phyloP scores from a whole-genome alignment of 2,113 vertebrate species.

The western clawed frog (Xenopus tropicalis) region DNA sequence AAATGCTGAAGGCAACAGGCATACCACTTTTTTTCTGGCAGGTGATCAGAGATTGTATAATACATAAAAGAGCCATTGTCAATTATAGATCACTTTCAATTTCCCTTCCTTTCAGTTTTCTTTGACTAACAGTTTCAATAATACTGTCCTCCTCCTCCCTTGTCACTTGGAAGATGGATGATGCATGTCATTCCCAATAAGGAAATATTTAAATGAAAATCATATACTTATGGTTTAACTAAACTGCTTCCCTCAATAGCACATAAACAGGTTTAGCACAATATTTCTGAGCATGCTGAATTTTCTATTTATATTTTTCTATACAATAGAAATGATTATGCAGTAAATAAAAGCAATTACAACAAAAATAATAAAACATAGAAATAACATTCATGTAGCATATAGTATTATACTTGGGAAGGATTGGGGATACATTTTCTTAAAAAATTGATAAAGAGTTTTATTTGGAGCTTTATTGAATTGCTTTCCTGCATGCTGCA shows the following conservation, averaged over 20 bases:
- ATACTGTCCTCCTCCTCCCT: conserved; percentile 68
- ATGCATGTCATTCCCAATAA: conserved; percentile 69
- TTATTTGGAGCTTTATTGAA: no score
- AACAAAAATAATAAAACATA: no score
- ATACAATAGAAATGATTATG: no score
- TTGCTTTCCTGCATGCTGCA: no score
- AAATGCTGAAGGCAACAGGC: conserved; percentile 14
- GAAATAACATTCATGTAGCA: no score
- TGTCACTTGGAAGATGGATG: conserved; percentile 85
- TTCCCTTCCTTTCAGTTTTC: conserved; percentile 80
- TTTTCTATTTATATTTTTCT: no score
- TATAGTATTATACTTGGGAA: no score
- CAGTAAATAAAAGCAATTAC: no score
- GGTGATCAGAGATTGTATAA: conserved; percentile 52
- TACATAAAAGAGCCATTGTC: conserved; percentile 74
- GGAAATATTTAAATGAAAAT: conserved; percentile 85
- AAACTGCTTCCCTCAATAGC: conserved; percentile 60
- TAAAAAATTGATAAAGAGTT: no score
- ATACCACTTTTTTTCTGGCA: conserved; percentile 27
- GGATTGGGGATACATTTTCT: no score
- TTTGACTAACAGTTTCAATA: conserved; percentile 80
- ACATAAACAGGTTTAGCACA: conserved; percentile 59
- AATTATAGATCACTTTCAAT: conserved; percentile 84
- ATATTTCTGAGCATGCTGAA: no score
- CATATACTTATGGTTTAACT: conserved; percentile 71